Percentiles rank a stretch among this genome's conserved stretches.
phyloP scores from a whole-genome alignment of 64 coral and sea anemone species.

The Montipora foliosa region DNA sequence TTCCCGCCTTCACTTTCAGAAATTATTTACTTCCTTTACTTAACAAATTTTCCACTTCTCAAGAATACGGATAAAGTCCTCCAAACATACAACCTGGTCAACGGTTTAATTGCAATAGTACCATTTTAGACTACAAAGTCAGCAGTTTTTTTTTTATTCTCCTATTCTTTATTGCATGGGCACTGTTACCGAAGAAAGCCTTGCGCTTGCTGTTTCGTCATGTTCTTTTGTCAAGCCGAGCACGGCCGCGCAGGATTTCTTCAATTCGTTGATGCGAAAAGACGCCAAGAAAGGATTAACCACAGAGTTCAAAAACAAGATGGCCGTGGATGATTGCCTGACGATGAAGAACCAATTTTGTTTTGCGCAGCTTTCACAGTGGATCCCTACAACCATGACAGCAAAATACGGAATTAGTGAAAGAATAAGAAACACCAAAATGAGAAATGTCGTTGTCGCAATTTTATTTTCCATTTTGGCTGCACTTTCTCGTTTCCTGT shows the following conservation, averaged over 20 bases:
- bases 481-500: background rate
- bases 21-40: too few species aligned
- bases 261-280: slow-evolving; percentile 3
- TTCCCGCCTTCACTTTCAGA: too few species aligned
- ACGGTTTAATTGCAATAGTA: too few species aligned
- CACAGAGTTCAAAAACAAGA: slow-evolving; percentile 3
- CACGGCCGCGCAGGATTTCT: background rate
- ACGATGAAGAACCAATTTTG: background rate
- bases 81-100: too few species aligned
- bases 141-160: too few species aligned
- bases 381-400: background rate
- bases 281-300: background rate
- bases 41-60: too few species aligned
- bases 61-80: too few species aligned
- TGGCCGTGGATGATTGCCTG: background rate
- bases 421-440: slow-evolving; percentile 1
- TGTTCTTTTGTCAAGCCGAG: background rate
- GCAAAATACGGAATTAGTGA: slow-evolving; percentile 19
- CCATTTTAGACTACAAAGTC: too few species aligned
- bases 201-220: background rate
- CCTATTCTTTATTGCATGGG: too few species aligned
- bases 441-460: slow-evolving; percentile 17
- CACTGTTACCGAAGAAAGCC: too few species aligned
- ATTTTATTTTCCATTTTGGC: background rate
- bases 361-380: background rate